Percentiles rank a stretch among this genome's conserved stretches.
These are phyloP conservation scores for Arrhopalites spinosus DNA, from an alignment of 2,888 invertebrate species.

Conservation along the genomic window DNA sequence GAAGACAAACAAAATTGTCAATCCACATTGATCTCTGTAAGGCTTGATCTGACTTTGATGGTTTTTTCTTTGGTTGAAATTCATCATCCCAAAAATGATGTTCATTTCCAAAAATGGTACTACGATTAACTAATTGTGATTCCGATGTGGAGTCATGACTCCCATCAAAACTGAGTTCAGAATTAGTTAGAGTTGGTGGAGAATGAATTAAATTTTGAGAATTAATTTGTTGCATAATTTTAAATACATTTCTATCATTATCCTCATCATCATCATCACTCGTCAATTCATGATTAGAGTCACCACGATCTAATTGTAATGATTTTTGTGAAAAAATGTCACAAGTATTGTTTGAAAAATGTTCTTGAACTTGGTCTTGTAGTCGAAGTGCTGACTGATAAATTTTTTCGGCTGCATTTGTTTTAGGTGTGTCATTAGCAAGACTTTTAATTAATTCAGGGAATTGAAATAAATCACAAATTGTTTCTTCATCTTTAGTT, in stretches of 20 bases:
- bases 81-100: neutral
- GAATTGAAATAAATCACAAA: too few relatives aligned
- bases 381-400: neutral
- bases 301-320: neutral
- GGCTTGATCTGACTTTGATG: neutral
- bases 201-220: conserved; percentile 1
- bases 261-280: neutral
- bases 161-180: neutral
- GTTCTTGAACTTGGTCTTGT: neutral
- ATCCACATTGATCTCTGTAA: neutral
- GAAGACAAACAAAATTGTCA: neutral
- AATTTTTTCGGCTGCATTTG: conserved; percentile 1
- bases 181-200: neutral
- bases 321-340: neutral
- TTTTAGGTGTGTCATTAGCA: too few relatives aligned
- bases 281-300: neutral
- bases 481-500: too few relatives aligned
- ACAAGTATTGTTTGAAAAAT: neutral
- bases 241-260: neutral
- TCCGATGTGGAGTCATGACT: neutral
- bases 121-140: neutral
- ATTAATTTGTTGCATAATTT: neutral
- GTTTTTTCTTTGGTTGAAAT: neutral
- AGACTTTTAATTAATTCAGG: too few relatives aligned
- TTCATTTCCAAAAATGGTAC: neutral